Base-by-base conservation (phyloP, 2,888 invertebrate species). In the Drosophila infuscata region DNA sequence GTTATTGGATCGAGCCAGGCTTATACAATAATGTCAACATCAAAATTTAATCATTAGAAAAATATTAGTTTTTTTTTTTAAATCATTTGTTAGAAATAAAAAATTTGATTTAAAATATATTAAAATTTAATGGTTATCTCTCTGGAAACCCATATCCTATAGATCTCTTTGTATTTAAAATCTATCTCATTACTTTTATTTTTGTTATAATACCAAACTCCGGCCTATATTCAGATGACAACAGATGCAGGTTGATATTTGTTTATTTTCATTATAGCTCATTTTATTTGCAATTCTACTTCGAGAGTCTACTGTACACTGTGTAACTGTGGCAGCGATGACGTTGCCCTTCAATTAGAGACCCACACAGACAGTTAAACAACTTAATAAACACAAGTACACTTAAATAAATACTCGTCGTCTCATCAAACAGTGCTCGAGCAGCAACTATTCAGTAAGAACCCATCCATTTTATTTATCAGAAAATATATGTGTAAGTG, bases 401-500 rank as follows among this genome's bases (percentile, higher is more conserved):
- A 51, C n/a, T 54, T 36, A 62, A 46, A 60, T 54, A 38, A 46
- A 62, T 41, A 57, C 15, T 38, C 29, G 30, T 29, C 4, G 25
- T 25, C 15, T 15, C 15, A 46, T 46, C 58, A 49, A 49, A 67
- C 33, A 67, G 38, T 48, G 32, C n/a, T 35, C 12, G 35, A 33
- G 29, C 30, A 68, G 58, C 15, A 51, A 51, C 49, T 71, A 66
- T 20, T 54, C 63, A 64, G 48, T 54, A 58, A 64, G 71, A 76
- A 59, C 51, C 75, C 86, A 88, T 84, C 83, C 83, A 85, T 84
- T 83, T 54, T 63, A 85, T 85, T 84, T 82, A 80, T 85, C 81
- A 67, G 62, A 51, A 72, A 80, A 69, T 80, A 77, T 60, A 41
- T 68, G 68, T 49, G 49, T 68, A 76, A 74, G 88, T 80, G 71